Percentiles rank a stretch among this genome's conserved stretches.
phyloP scores from a whole-genome alignment of 1,140 invertebrate species.

The Zeugodacus cucurbitae region DNA sequence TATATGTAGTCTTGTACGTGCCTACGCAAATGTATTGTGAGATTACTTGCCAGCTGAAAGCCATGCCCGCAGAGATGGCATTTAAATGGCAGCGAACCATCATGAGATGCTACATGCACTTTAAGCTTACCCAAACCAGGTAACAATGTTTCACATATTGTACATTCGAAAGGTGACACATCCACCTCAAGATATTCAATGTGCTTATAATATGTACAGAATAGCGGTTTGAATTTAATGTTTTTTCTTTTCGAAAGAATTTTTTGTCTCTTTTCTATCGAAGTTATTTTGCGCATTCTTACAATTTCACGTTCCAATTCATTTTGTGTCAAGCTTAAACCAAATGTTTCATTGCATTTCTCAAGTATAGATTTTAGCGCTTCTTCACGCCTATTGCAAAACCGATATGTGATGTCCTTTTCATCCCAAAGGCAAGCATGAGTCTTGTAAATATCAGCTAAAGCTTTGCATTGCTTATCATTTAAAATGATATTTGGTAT shows the following conservation, averaged over 20 bases:
- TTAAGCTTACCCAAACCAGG: conserved; percentile 47
- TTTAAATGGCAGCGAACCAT: conserved; percentile 47
- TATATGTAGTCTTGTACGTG: conserved; percentile 48
- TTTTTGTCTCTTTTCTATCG: neutral
- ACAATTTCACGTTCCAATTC: neutral
- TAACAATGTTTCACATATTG: conserved; percentile 45
- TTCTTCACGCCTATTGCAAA: neutral
- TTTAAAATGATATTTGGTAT: neutral
- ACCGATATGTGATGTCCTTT: neutral
- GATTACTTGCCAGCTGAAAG: conserved; percentile 47
- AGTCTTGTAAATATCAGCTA: neutral
- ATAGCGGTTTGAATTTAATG: neutral
- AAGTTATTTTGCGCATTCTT: neutral
- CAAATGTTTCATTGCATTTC: neutral
- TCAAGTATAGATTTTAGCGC: neutral
- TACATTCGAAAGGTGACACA: conserved; percentile 48
- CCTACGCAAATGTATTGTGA: conserved; percentile 47
- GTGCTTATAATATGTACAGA: neutral
- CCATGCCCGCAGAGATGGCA: conserved; percentile 49
- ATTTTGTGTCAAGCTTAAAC: neutral
- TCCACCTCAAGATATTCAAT: conserved; percentile 33
- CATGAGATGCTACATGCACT: conserved; percentile 48
- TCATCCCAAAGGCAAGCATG: conserved; percentile 3
- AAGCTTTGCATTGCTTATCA: neutral
- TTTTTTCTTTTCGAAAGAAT: neutral